These are phyloP conservation scores for Periphyllus acericola DNA, from an alignment of 2,888 invertebrate genomes.

Conservation along the genomic window DNA sequence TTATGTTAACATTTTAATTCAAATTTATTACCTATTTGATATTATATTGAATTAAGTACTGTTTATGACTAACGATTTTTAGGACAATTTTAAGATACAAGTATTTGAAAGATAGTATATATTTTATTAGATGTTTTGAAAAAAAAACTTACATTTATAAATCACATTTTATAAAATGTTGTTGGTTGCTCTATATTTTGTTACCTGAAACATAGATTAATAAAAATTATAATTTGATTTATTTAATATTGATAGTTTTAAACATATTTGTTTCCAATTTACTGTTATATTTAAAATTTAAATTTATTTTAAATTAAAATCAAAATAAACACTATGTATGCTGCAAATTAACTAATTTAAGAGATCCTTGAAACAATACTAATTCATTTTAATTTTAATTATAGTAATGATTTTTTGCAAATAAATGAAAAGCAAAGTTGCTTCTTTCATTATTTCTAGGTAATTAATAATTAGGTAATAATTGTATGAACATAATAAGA, in stretches of 20 bases:
- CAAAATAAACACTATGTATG: too few species aligned
- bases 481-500: too few species aligned
- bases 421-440: too few species aligned
- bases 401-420: neutral
- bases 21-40: conserved; percentile 1
- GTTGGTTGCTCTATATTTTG: conserved; percentile 52
- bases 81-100: conserved; percentile 43
- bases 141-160: conserved; percentile 53
- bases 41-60: conserved; percentile 5
- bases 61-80: neutral
- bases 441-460: too few species aligned
- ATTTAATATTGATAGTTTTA: neutral
- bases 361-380: neutral
- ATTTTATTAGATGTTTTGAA: conserved; percentile 35
- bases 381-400: neutral
- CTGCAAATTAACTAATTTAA: too few species aligned
- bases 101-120: conserved; percentile 26
- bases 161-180: conserved; percentile 57
- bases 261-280: neutral
- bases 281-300: too few species aligned
- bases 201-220: conserved; percentile 50
- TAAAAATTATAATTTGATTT: neutral
- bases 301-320: too few species aligned
- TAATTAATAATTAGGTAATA: too few species aligned
- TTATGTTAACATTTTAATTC: neutral